Base-by-base conservation (phyloP, 2,888 invertebrate species). In the Meteorus cinctellus region DNA sequence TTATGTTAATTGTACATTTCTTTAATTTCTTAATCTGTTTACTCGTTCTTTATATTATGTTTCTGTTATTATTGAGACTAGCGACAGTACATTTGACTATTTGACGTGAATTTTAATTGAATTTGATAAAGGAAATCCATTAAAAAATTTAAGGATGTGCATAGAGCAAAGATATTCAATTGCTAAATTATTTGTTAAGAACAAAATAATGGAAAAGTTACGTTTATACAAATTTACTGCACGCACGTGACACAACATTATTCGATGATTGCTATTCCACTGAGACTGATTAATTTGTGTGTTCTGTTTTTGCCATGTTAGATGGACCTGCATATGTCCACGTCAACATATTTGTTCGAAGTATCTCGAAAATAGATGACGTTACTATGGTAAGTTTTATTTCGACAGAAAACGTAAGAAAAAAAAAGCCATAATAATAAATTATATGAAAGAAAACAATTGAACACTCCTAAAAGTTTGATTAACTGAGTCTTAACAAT, bases 301-400 rank as follows among this genome's bases (percentile, higher is more conserved):
- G 85, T 89, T 89, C 86, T 89, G 86, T 89, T 87, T 79, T 81
- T 87, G 85, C 89, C 90, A 90, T 90, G 89, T 90, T 91, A 94
- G 96, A 96, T 95, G 97, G 97, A 91, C 97, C 97, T 90, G 96
- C 97, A 91, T 94, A 96, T 92, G 97, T 98, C 91, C 94, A 94
- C 93, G 97, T 98, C 94, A 98, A 98, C 96, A 97, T 98, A 93
- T 97, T 96, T 95, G 96, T 98, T 92, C 93, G 98, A 94, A 98
- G 97, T 96, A 97, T 98, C 93, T 97, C 97, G 93, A 97, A 97
- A 94, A 98, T 98, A 93, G 97, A 98, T 95, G 98, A 98, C 94
- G 97, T 98, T 92, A 97, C 97, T 89, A 98, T 98, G 98, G 98
- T 98, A 96, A 97, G 97, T 96, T 91, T 89, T 69, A 79, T 75